These are phyloP conservation scores for Dipodomys spectabilis DNA, from an alignment of 2,113 vertebrate species.

Conservation along the genomic window DNA sequence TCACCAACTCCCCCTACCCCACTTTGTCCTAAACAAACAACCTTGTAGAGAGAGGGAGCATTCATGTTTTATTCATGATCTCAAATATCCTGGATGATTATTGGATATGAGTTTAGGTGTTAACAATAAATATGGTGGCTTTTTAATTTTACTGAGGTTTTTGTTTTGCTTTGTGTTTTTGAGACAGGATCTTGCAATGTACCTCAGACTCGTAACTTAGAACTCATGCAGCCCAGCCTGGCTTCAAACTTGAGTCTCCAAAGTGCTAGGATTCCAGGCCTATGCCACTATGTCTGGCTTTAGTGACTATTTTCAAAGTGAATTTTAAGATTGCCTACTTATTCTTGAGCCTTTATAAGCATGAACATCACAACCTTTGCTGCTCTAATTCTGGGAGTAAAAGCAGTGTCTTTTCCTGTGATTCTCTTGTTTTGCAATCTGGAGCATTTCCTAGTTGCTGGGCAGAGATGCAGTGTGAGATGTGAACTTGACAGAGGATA, in stretches of 20 bases:
- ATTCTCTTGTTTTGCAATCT: slow-evolving; percentile 29
- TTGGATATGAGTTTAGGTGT: background rate
- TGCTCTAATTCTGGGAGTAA: background rate
- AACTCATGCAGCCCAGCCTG: too few relatives aligned
- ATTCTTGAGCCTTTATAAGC: background rate
- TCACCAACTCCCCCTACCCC: too few relatives aligned
- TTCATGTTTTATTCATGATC: background rate
- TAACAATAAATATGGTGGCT: background rate
- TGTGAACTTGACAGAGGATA: background rate
- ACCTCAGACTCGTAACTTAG: too few relatives aligned
- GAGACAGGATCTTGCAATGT: too few relatives aligned
- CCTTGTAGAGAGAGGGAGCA: too few relatives aligned
- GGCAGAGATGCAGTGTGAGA: background rate
- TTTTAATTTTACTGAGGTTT: background rate
- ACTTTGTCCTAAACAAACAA: too few relatives aligned
- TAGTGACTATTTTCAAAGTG: background rate
- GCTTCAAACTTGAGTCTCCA: too few relatives aligned
- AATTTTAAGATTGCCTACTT: slow-evolving; percentile 18
- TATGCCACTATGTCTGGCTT: too few relatives aligned
- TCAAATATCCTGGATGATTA: background rate
- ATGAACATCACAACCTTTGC: background rate
- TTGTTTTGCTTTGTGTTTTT: too few relatives aligned
- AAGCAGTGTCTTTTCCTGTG: background rate
- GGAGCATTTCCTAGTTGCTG: background rate
- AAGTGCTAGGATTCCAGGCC: too few relatives aligned